Base-by-base conservation (phyloP, 2,113 vertebrate genomes). In the Rhinolophus ferrumequinum region DNA sequence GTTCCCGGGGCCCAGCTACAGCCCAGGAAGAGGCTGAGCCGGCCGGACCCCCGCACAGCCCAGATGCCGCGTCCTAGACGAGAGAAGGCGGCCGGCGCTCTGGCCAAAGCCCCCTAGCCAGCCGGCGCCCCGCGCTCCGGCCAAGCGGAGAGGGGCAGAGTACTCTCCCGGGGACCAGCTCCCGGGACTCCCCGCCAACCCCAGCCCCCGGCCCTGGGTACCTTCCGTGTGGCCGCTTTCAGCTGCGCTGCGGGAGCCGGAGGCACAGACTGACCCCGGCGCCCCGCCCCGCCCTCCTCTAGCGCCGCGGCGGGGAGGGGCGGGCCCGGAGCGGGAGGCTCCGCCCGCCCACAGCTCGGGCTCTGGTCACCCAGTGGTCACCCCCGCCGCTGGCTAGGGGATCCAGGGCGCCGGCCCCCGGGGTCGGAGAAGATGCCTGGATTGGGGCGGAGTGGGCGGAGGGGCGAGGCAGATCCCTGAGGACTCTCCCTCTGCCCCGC, bases 211-310 rank as follows among this genome's bases (percentile, higher is more conserved):
- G 6, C 60, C 90, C 96, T 9, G 0, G 6, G 84, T 97, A 98
- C 97, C 95, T 97, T 92, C 79, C 26, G 67, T 88, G 96, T 76
- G 72, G 79, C 88, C 44, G 72, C 95, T 95, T 90, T 64, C 81
- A 93, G 97, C 96, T 95, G 96, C 91, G 94, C 85, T 60, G 97
- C 97, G 89, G 28, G 80, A 38, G 96, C 81, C 19, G 8, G 80
- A 93, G 96, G 96, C 94, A 7, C 54, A 91, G 60, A 97, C 96
- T 97, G 98, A 97, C 96, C 97, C 58, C 3, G 24, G 77, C 87
- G 80, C 80, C 83, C 44, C 79, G 82, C 93, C 96, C 95, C 96
- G 67, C 89, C 90, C 95, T 86, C 86, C 94, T 73, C 15, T 44
- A 4, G 94, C 77, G 92, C 81, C 33, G 60, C 38, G 47, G 26